Evolutionary conservation across 2,888 invertebrate genomes (phyloP).

Genomic region (Eupithecia exiguata): DNA sequence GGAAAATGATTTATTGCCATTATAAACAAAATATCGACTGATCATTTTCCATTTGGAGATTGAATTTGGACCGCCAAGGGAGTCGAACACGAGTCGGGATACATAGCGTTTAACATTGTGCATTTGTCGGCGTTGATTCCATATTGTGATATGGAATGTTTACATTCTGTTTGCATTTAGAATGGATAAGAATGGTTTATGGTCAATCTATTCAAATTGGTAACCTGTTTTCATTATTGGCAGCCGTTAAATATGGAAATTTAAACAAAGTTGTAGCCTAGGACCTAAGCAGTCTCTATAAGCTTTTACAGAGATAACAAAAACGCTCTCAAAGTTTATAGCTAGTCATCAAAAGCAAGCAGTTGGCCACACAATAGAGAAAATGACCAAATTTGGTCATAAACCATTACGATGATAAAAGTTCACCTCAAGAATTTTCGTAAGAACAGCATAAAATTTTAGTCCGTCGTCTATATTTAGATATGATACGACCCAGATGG

Average conservation of each 20-base stretch:
- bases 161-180: conserved; percentile 29
- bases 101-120: conserved; percentile 51
- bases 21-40: conserved; percentile 80
- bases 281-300: background rate
- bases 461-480: conserved; percentile 77
- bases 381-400: conserved; percentile 41
- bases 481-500: conserved; percentile 81
- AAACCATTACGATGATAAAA: conserved; percentile 47
- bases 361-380: conserved; percentile 41
- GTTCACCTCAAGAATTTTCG: conserved; percentile 60
- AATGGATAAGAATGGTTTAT: conserved; percentile 31
- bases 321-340: conserved; percentile 31
- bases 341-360: conserved; percentile 31
- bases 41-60: conserved; percentile 79
- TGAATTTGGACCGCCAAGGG: conserved; percentile 70
- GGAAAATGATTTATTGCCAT: conserved; percentile 78
- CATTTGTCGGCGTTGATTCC: conserved; percentile 31
- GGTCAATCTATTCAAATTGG: conserved; percentile 17
- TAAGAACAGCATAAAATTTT: conserved; percentile 73
- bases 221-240: conserved; percentile 18
- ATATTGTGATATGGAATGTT: conserved; percentile 33
- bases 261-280: conserved; percentile 10
- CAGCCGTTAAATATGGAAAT: conserved; percentile 13
- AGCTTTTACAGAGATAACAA: conserved; percentile 1
- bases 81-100: conserved; percentile 52